Evolutionary conservation across 2,797 vertebrate species (phyloP).

Genomic region (Crocodylus rhombifer): DNA sequence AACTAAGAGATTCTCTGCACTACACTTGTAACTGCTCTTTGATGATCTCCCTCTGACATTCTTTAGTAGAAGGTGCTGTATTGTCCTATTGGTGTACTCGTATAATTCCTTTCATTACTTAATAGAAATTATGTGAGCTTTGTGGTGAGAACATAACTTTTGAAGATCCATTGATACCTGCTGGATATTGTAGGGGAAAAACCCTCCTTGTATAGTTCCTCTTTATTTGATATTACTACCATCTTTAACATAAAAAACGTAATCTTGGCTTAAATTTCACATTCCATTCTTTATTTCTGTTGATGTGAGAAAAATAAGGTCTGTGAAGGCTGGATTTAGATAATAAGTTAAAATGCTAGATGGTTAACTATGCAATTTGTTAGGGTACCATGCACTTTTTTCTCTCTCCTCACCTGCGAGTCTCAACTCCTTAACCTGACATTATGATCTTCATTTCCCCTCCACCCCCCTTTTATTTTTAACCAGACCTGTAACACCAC

Average conservation of each 20-base stretch:
- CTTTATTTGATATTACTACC: not conserved
- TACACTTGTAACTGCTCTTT: not conserved
- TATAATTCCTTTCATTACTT: slow-evolving; percentile 5
- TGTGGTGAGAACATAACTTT: not conserved
- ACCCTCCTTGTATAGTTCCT: not conserved
- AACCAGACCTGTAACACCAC: not conserved
- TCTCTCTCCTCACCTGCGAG: not conserved
- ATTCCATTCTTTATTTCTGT: not conserved
- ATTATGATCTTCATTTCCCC: not conserved
- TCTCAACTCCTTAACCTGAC: not conserved
- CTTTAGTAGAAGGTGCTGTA: slow-evolving; percentile 21
- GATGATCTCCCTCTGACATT: slow-evolving; percentile 38
- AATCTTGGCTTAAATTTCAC: not conserved
- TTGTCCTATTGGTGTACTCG: not conserved
- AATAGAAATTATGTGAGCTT: not conserved
- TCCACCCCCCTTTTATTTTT: not conserved
- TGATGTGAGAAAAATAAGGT: not conserved
- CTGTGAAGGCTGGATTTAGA: no score
- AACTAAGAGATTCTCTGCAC: slow-evolving; percentile 14
- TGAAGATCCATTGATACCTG: not conserved
- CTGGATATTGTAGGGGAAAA: not conserved
- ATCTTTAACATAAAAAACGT: fast-evolving
- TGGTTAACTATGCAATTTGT: not conserved
- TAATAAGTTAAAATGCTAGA: no score
- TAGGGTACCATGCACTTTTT: not conserved